These are phyloP conservation scores for Mesodorylaimus sp. DNA, from an alignment of 2,888 invertebrate species.

Conservation along the genomic window DNA sequence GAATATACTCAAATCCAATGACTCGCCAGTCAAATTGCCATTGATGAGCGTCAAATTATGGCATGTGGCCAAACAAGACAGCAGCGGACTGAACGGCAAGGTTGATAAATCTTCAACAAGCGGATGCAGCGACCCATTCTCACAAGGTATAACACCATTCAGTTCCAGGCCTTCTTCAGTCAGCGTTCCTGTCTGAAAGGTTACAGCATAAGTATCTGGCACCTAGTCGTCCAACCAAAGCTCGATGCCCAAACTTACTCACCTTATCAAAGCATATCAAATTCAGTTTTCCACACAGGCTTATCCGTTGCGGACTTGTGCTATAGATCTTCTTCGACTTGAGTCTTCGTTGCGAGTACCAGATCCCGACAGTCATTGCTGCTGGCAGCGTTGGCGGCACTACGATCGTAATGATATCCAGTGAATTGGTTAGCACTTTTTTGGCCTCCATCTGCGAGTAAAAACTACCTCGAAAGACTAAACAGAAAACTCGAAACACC, in stretches of 20 bases:
- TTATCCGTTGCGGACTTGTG: slow-evolving; percentile 37
- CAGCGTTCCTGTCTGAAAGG: slow-evolving; percentile 33
- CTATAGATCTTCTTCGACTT: slow-evolving; percentile 36
- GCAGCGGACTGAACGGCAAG: too few relatives aligned
- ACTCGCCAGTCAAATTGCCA: slow-evolving; percentile 67
- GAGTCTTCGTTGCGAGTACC: slow-evolving; percentile 35
- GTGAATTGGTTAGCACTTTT: slow-evolving; percentile 51
- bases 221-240: too few relatives aligned
- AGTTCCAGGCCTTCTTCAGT: slow-evolving; percentile 30
- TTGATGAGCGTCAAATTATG: slow-evolving; percentile 77
- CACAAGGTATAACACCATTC: slow-evolving; percentile 8
- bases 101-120: too few relatives aligned
- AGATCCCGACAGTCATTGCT: slow-evolving; percentile 38
- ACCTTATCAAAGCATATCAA: slow-evolving; percentile 37
- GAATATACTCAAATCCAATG: slow-evolving; percentile 81
- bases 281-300: slow-evolving; percentile 36
- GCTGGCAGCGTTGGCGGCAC: slow-evolving; percentile 77
- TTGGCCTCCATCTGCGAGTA: too few relatives aligned
- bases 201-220: too few relatives aligned
- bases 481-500: too few relatives aligned
- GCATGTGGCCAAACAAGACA: slow-evolving; percentile 69
- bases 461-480: too few relatives aligned
- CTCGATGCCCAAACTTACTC: too few relatives aligned
- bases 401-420: slow-evolving; percentile 78
- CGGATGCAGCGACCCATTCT: too few relatives aligned